Evolutionary conservation across 2,113 vertebrate genomes (phyloP), one percentile per base, ranked within the genome.

Genomic region (Passer montanus): DNA sequence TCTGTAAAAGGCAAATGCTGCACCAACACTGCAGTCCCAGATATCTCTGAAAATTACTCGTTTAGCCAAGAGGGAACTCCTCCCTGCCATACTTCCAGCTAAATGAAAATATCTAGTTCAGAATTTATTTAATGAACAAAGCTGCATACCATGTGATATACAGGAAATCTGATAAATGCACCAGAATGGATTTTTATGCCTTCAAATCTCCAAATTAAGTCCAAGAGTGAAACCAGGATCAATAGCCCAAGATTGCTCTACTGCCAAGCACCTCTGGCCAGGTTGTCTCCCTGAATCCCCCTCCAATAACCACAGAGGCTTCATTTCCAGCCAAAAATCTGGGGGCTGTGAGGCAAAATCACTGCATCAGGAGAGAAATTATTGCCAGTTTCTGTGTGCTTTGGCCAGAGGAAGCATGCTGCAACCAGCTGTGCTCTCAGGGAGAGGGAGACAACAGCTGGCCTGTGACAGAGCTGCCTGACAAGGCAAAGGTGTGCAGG

Each of bases 211-310:
- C 31, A 64, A 62, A 87, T 81, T 70, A 73, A 23, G 15, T 13
- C 63, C 33, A 93, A 76, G 56, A 92, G 17, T 3, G 5, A 50
- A 94, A 27, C 22, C 72, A 58, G 52, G 64, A 84, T 95, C 77
- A 80, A 53, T 58, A 73, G 39, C 1, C 2, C 44, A 59, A 17
- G 20, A 60, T 7, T 52, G 39, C 73, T 86, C 5, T 37, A 21
- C 19, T 52, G 64, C 47, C 60, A 64, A 91, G 59, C 10, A 17
- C 15, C 1, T 2, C 60, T 2, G 3, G 68, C 43, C 2, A 2
- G 44, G 15, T 11, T 24, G 7, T 50, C 44, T 53, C 15, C 17
- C 60, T 0, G 1, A 14, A 18, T 64, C 44, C 28, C 35, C 0
- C 1, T 62, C 10, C 39, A 35, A 52, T 76, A 78, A 59, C 8